phyloP scores from a whole-genome alignment of 2,113 vertebrate genomes.

The Lagenorhynchus albirostris region DNA sequence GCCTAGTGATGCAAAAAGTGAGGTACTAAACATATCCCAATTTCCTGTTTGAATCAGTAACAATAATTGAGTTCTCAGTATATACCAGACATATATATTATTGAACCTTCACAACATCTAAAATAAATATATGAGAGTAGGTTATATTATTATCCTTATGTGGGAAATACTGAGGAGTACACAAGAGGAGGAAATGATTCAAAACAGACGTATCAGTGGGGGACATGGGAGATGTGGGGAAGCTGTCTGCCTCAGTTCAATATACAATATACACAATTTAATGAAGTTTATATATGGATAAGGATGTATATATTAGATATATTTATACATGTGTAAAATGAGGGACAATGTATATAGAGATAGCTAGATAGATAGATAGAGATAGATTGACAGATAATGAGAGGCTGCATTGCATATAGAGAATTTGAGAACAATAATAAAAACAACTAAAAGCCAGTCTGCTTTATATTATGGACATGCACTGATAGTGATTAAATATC shows the following conservation, averaged over 20 bases:
- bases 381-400: not conserved
- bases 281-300: not conserved
- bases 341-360: not conserved
- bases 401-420: not conserved
- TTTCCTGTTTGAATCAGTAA: conserved; percentile 8
- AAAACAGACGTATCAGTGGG: fast-evolving
- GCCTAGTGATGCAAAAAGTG: not conserved
- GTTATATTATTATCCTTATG: not conserved
- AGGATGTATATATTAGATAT: not conserved
- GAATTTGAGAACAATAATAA: not conserved
- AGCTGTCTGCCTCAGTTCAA: no score
- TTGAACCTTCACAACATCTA: not conserved
- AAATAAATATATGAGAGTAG: not conserved
- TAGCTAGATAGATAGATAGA: not conserved
- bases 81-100: not conserved
- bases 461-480: not conserved
- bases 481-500: not conserved
- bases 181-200: not conserved
- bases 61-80: not conserved
- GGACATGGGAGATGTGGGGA: fast-evolving
- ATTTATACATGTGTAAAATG: not conserved
- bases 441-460: not conserved
- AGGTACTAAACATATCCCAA: not conserved
- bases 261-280: not conserved
- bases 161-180: not conserved